These are phyloP conservation scores for Sinosuthora webbiana DNA, from an alignment of 2,113 vertebrate species.

Conservation along the genomic window DNA sequence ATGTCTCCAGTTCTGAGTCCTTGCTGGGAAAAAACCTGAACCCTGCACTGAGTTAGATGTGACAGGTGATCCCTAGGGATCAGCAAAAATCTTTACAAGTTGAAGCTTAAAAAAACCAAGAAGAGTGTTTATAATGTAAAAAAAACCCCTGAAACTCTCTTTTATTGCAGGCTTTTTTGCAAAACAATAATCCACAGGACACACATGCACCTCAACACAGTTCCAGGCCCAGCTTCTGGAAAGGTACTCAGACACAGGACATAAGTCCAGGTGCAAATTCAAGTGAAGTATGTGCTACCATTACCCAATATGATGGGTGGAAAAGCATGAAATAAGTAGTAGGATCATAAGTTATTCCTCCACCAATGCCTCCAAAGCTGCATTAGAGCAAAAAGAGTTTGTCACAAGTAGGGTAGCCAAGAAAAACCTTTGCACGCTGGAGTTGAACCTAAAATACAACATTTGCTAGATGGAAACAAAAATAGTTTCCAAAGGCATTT, in stretches of 20 bases:
- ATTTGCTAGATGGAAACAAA: conserved; percentile 44
- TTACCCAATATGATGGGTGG: background rate
- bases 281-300: background rate
- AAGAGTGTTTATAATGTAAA: background rate
- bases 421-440: conserved; percentile 38
- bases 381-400: background rate
- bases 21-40: background rate
- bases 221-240: background rate
- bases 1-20: background rate
- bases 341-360: background rate
- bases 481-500: conserved; percentile 55
- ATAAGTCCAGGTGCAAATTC: background rate
- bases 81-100: background rate
- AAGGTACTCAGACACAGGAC: background rate
- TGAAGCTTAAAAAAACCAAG: background rate
- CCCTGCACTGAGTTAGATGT: background rate
- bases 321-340: background rate
- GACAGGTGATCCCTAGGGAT: background rate
- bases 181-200: background rate
- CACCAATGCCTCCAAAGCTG: background rate
- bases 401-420: conserved; percentile 40
- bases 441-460: conserved; percentile 30
- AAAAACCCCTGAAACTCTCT: background rate
- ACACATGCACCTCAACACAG: background rate
- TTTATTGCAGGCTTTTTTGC: background rate